Conservation (phyloP, 2,113 vertebrate species). For the Atractosteus spatula region DNA sequence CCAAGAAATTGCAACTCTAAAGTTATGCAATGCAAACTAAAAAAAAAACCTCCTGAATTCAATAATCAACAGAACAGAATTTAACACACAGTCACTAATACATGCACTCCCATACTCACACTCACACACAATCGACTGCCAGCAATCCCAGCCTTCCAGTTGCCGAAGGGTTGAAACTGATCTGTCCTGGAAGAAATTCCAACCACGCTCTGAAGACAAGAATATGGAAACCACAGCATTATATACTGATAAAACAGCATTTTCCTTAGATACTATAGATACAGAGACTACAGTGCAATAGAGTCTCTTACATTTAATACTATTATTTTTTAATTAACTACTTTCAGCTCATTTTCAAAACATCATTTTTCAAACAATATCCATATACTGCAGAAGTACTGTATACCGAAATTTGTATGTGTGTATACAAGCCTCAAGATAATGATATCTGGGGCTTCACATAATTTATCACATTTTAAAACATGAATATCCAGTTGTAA, state of each 20-base stretch:
- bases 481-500: too few species aligned
- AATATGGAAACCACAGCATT: background rate
- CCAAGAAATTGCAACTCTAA: constrained; percentile 50
- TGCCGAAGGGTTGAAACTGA: constrained; percentile 11
- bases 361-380: too few species aligned
- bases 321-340: too few species aligned
- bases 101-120: constrained; percentile 6
- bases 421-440: too few species aligned
- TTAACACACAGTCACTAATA: background rate
- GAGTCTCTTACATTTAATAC: too few species aligned
- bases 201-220: constrained; percentile 9
- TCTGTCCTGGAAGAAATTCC: constrained; percentile 18
- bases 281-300: too few species aligned
- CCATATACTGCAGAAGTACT: too few species aligned
- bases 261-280: too few species aligned
- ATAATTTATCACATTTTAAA: too few species aligned
- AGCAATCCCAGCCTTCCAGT: constrained; percentile 13
- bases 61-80: constrained; percentile 12
- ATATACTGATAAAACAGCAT: background rate
- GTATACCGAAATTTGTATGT: too few species aligned
- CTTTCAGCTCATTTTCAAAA: too few species aligned
- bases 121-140: constrained; percentile 12
- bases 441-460: too few species aligned
- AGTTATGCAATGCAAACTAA: constrained; percentile 28
- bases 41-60: constrained; percentile 20